These are phyloP conservation scores for Channa maculata DNA, from an alignment of 2,113 vertebrate species.

Conservation along the genomic window DNA sequence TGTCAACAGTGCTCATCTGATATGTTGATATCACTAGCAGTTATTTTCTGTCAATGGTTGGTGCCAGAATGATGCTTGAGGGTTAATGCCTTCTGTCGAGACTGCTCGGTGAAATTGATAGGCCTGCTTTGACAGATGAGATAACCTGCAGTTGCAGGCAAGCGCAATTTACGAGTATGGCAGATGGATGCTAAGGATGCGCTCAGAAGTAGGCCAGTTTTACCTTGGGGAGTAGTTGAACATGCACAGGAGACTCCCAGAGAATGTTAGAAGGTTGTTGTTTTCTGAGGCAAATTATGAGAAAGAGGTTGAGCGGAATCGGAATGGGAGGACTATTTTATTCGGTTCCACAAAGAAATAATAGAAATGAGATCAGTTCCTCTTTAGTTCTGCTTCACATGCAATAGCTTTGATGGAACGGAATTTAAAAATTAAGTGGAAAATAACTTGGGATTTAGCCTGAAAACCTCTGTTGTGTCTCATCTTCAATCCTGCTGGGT, in stretches of 20 bases:
- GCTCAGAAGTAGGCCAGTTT: conserved; percentile 72
- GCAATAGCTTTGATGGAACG: conserved; percentile 19
- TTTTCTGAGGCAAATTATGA: conserved; percentile 61
- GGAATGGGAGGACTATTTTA: conserved; percentile 16
- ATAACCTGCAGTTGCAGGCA: conserved; percentile 70
- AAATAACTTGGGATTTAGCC: conserved; percentile 40
- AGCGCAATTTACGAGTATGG: conserved; percentile 67
- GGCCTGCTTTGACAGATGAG: conserved; percentile 72
- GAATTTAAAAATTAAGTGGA: conserved; percentile 30
- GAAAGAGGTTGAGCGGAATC: conserved; percentile 16
- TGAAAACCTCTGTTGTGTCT: conserved; percentile 15
- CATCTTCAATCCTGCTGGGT: not conserved
- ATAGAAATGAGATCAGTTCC: conserved; percentile 30
- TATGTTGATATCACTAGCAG: conserved; percentile 54
- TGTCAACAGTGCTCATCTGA: conserved; percentile 49
- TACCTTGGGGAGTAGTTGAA: conserved; percentile 68
- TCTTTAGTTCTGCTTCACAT: not conserved
- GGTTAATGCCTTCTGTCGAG: conserved; percentile 73
- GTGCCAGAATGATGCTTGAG: conserved; percentile 59
- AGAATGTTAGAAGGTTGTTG: conserved; percentile 62
- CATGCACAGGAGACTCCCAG: conserved; percentile 50
- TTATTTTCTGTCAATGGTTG: conserved; percentile 63
- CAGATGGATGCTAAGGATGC: conserved; percentile 77
- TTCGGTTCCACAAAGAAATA: conserved; percentile 29
- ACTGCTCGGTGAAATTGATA: conserved; percentile 69